Conservation (phyloP, 2,113 vertebrate genomes). For the Steatornis caripensis region DNA sequence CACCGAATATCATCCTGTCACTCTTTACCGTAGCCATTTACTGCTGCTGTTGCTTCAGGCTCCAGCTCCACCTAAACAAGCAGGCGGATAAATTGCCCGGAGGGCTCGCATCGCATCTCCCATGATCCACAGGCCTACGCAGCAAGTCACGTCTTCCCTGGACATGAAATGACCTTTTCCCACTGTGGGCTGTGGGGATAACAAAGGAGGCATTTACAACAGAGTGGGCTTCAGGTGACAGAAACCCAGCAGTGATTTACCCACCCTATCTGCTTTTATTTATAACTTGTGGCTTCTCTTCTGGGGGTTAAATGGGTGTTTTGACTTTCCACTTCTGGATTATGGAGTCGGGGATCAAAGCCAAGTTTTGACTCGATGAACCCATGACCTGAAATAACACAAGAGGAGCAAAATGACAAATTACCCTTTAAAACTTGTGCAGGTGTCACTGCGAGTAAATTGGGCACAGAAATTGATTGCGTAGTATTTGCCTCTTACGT, state of each 20-base stretch:
- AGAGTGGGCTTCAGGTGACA: neutral
- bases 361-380: neutral
- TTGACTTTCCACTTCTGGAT: neutral
- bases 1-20: neutral
- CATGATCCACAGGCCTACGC: neutral
- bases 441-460: neutral
- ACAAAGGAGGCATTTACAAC: neutral
- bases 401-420: neutral
- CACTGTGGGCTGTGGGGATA: neutral
- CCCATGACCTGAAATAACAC: neutral
- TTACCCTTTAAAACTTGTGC: neutral
- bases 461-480: constrained; percentile 42
- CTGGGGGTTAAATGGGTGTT: neutral
- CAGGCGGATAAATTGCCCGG: neutral
- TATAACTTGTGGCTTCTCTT: neutral
- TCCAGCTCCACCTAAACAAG: neutral
- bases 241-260: neutral
- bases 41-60: neutral
- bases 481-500: neutral
- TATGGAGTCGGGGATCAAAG: neutral
- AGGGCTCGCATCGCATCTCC: neutral
- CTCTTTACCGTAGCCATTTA: neutral
- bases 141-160: neutral
- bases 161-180: neutral
- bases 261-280: neutral